Conservation (phyloP, 2,797 vertebrate species). For the Poeciliopsis presidionis region DNA sequence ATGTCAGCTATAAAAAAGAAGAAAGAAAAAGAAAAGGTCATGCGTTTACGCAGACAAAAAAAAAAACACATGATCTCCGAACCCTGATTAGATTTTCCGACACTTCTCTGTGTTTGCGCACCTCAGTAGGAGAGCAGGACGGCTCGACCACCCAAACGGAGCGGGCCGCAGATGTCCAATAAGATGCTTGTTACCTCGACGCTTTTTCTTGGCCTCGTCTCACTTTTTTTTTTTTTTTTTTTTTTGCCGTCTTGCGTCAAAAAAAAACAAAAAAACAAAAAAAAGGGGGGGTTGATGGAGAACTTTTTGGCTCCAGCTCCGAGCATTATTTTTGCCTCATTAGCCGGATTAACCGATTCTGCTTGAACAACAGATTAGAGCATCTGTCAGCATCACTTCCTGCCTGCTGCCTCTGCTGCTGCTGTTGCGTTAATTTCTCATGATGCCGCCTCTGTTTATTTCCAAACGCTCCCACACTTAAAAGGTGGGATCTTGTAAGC, state of each 20-base stretch:
- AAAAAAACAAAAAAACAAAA: too few species aligned
- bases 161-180: constrained; percentile 53
- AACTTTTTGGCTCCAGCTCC: constrained; percentile 5
- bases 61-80: constrained; percentile 61
- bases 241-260: constrained; percentile 7
- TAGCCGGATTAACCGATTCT: constrained; percentile 27
- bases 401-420: constrained; percentile 19
- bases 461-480: constrained; percentile 43
- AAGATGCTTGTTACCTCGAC: constrained; percentile 63
- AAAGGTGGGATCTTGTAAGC: constrained; percentile 51
- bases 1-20: constrained; percentile 37
- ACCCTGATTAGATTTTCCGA: constrained; percentile 69
- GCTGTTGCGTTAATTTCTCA: constrained; percentile 44
- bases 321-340: constrained; percentile 25
- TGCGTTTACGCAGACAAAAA: constrained; percentile 66
- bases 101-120: constrained; percentile 62
- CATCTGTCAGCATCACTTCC: constrained; percentile 46
- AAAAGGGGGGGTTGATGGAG: neutral
- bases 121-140: constrained; percentile 56
- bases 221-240: neutral
- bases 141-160: constrained; percentile 71
- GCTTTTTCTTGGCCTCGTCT: constrained; percentile 34
- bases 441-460: constrained; percentile 44
- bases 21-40: constrained; percentile 3
- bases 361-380: constrained; percentile 34